phyloP scores from a whole-genome alignment of 2,797 vertebrate genomes.

The Lerista edwardsae region DNA sequence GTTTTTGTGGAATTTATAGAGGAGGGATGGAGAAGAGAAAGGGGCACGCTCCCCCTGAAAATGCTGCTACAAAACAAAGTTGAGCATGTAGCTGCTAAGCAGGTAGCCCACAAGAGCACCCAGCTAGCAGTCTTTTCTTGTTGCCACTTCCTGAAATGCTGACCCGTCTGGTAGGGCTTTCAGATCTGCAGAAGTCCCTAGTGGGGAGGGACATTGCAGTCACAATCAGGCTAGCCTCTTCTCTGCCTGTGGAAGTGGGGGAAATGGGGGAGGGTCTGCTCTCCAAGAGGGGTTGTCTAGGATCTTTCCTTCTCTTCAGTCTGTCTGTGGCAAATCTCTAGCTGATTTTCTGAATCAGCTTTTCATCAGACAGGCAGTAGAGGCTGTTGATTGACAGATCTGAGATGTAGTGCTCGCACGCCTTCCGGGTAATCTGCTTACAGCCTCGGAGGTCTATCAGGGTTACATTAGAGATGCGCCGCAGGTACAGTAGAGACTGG shows the following conservation, averaged over 20 bases:
- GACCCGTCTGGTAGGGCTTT: conserved; percentile 68
- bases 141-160: conserved; percentile 68
- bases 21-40: conserved; percentile 24
- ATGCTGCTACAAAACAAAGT: conserved; percentile 42
- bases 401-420: conserved; percentile 96
- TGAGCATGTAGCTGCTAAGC: conserved; percentile 37
- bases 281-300: conserved; percentile 74
- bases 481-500: conserved; percentile 90
- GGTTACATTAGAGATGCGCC: conserved; percentile 90
- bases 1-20: conserved; percentile 55
- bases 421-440: conserved; percentile 92
- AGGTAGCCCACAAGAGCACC: conserved; percentile 52
- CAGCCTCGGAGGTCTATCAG: conserved; percentile 93
- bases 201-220: conserved; percentile 47
- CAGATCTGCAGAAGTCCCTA: conserved; percentile 62
- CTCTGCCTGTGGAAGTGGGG: conserved; percentile 66
- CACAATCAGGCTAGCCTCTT: conserved; percentile 48
- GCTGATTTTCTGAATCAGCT: conserved; percentile 98
- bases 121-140: conserved; percentile 54
- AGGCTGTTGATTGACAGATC: conserved; percentile 96
- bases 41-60: conserved; percentile 52
- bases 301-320: conserved; percentile 77
- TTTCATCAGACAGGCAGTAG: conserved; percentile 98
- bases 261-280: conserved; percentile 67
- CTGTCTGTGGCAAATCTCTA: conserved; percentile 77